phyloP scores from a whole-genome alignment of 1,140 invertebrate species.

The Maniola jurtina region DNA sequence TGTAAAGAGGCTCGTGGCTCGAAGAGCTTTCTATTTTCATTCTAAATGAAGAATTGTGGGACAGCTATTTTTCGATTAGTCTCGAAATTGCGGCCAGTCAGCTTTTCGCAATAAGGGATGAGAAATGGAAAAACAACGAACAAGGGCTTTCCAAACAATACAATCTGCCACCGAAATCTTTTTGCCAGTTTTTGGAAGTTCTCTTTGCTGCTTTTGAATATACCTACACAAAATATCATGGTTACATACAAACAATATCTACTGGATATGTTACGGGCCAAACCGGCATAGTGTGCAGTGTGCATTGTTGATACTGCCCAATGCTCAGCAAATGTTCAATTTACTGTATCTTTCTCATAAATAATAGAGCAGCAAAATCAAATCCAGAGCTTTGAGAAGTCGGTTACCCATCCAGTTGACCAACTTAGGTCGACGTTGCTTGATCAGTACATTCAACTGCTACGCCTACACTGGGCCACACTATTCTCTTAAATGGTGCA shows the following conservation, averaged over 20 bases:
- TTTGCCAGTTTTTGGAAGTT: background rate
- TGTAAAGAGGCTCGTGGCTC: no score
- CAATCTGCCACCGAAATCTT: constrained; percentile 2
- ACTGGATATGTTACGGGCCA: background rate
- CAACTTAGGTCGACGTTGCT: no score
- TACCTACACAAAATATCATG: background rate
- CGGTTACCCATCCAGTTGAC: no score
- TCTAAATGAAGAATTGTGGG: background rate
- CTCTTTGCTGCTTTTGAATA: background rate
- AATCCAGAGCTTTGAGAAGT: no score
- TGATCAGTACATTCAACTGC: no score
- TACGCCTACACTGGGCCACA: no score
- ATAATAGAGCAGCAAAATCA: no score
- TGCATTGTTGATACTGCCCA: no score
- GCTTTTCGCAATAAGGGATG: constrained; percentile 12
- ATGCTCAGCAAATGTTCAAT: no score
- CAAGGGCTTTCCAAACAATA: constrained; percentile 4
- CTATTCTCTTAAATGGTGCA: no score
- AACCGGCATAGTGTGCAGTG: no score
- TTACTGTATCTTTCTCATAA: no score
- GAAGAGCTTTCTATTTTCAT: background rate
- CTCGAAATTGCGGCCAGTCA: constrained; percentile 7
- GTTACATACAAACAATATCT: background rate
- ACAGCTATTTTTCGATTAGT: constrained; percentile 9
- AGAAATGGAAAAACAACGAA: constrained; percentile 10